These are phyloP conservation scores for Cantharis flavilabris DNA, from an alignment of 2,888 invertebrate genomes.

Conservation along the genomic window DNA sequence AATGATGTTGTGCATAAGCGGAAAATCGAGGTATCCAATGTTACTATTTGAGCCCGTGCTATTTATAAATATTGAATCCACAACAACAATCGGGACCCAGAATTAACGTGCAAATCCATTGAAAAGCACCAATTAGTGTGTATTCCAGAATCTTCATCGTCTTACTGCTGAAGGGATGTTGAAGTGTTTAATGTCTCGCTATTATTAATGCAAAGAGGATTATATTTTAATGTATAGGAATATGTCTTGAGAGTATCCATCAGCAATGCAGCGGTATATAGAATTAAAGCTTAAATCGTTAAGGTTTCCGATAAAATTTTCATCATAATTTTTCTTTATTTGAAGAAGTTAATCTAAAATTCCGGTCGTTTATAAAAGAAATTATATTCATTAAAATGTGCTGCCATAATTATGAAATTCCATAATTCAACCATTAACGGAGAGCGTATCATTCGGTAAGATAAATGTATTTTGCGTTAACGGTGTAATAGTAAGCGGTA, in stretches of 20 bases:
- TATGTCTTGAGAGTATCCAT: constrained; percentile 24
- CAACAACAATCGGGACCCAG: constrained; percentile 17
- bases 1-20: neutral
- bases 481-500: constrained; percentile 18
- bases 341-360: neutral
- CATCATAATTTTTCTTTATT: neutral
- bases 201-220: constrained; percentile 49
- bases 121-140: constrained; percentile 42
- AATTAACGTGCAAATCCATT: constrained; percentile 35
- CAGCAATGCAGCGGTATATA: neutral
- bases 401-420: neutral
- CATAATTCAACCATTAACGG: neutral
- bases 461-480: constrained; percentile 5
- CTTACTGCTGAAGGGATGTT: constrained; percentile 40
- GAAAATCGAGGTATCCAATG: constrained; percentile 18
- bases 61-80: constrained; percentile 26
- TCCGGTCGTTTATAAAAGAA: neutral
- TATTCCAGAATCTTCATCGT: constrained; percentile 41
- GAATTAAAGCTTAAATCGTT: neutral
- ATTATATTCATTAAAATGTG: neutral
- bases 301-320: neutral
- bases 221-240: constrained; percentile 41
- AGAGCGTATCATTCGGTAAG: neutral
- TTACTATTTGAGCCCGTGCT: constrained; percentile 18
- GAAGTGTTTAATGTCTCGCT: constrained; percentile 43